These are phyloP conservation scores for Eriocheir sinensis DNA, from an alignment of 1,140 invertebrate species.

Conservation along the genomic window DNA sequence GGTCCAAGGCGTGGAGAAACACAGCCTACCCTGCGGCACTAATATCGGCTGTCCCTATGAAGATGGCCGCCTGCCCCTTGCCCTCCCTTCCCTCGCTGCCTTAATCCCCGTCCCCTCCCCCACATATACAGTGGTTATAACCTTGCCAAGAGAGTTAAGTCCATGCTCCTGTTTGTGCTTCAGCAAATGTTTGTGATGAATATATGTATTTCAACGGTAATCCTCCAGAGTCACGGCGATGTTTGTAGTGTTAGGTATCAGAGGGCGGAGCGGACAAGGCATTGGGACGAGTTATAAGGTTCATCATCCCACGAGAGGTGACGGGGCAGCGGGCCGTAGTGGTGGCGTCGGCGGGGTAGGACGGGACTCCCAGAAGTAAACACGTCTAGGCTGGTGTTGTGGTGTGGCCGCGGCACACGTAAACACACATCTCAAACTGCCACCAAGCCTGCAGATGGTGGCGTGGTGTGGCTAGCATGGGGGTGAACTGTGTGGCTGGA, in stretches of 20 bases:
- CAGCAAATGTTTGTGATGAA: too few relatives aligned
- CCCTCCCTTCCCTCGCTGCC: not conserved
- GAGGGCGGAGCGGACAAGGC: not conserved
- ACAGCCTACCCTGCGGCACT: not conserved
- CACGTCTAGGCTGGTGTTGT: not conserved
- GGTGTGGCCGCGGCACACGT: not conserved
- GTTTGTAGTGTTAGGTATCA: not conserved
- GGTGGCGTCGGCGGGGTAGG: not conserved
- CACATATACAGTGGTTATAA: too few relatives aligned
- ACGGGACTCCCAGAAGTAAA: not conserved
- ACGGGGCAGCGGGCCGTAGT: too few relatives aligned
- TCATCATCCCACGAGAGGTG: not conserved
- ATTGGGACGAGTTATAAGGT: not conserved
- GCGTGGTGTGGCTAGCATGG: too few relatives aligned
- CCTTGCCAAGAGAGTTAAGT: too few relatives aligned
- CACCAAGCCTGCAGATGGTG: too few relatives aligned
- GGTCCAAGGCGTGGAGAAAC: too few relatives aligned
- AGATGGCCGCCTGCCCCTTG: not conserved
- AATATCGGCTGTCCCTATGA: not conserved
- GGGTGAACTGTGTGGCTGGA: too few relatives aligned
- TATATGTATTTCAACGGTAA: too few relatives aligned
- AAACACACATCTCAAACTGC: not conserved
- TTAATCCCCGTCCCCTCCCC: not conserved
- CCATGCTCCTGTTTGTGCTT: too few relatives aligned
- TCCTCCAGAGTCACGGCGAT: too few relatives aligned